Conservation (phyloP, 2,888 invertebrate species). For the Clunio marinus region DNA sequence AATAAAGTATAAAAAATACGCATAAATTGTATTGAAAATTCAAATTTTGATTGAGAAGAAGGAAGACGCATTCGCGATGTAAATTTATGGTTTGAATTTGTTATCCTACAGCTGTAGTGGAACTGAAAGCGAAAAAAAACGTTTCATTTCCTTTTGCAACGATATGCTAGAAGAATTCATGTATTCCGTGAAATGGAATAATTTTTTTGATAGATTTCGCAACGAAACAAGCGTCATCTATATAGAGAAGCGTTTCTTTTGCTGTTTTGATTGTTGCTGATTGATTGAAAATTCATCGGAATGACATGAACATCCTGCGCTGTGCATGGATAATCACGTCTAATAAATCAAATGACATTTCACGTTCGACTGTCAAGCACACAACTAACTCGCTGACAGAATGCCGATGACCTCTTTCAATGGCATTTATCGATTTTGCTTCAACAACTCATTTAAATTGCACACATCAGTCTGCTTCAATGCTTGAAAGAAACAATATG, state of each 20-base stretch:
- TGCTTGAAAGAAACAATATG: no score
- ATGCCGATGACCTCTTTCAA: conserved; percentile 25
- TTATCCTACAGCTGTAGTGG: conserved; percentile 18
- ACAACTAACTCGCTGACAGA: not conserved
- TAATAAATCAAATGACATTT: conserved; percentile 18
- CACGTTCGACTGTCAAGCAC: not conserved
- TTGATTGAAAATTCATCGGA: not conserved
- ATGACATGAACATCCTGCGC: not conserved
- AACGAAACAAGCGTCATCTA: not conserved
- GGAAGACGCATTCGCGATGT: conserved; percentile 8
- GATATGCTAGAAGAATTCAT: conserved; percentile 14
- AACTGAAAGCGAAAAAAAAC: not conserved
- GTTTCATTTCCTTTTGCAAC: conserved; percentile 23
- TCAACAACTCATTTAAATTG: no score
- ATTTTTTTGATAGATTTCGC: conserved; percentile 6
- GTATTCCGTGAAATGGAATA: conserved; percentile 6
- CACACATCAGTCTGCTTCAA: no score
- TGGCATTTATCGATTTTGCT: conserved; percentile 9
- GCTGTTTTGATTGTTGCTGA: no score
- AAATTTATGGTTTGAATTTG: conserved; percentile 32
- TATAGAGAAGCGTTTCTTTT: no score
- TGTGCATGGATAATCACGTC: conserved; percentile 25
- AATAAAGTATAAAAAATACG: no score
- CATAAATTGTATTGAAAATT: not conserved
- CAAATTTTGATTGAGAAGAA: conserved; percentile 7